A percentile compares a stretch with the other conserved stretches of the same genome.
These are phyloP conservation scores for Torymus texanus DNA, from an alignment of 2,888 invertebrate genomes.

Conservation along the genomic window DNA sequence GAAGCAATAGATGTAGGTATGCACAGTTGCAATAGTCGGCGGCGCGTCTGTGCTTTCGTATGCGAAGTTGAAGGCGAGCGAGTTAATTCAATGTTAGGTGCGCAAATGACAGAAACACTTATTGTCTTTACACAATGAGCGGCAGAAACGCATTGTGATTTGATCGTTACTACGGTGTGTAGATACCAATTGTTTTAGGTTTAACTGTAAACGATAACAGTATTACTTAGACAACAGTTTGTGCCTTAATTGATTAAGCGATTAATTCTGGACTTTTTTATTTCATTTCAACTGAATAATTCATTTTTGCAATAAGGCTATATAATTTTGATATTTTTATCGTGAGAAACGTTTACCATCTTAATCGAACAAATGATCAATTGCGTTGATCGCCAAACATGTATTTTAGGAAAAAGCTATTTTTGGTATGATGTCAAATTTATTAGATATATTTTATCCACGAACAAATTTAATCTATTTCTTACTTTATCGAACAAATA, in stretches of 20 bases:
- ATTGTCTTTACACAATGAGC: constrained; percentile 27
- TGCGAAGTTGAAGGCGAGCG: constrained; percentile 11
- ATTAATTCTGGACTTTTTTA: constrained; percentile 27
- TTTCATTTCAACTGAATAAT: constrained; percentile 15
- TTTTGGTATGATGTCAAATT: constrained; percentile 32
- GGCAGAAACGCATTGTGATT: constrained; percentile 30
- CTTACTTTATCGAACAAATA: constrained; percentile 37
- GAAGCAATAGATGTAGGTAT: neutral
- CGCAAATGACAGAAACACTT: constrained; percentile 32
- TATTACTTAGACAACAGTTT: constrained; percentile 56
- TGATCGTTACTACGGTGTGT: constrained; percentile 32
- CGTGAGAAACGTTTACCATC: neutral
- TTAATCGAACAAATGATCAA: constrained; percentile 13
- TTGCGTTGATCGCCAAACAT: constrained; percentile 16
- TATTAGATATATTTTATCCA: constrained; percentile 28
- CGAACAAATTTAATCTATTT: constrained; percentile 19
- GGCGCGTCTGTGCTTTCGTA: neutral
- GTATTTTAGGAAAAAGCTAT: constrained; percentile 7
- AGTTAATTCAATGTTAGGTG: constrained; percentile 42
- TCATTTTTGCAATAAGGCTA: constrained; percentile 8
- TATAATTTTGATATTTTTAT: constrained; percentile 42
- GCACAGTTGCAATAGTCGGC: neutral
- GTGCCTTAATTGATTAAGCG: constrained; percentile 55
- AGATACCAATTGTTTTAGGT: constrained; percentile 35
- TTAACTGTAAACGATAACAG: constrained; percentile 46